Conservation (phyloP, 2,888 invertebrate species). For the Hemaris fuciformis region DNA sequence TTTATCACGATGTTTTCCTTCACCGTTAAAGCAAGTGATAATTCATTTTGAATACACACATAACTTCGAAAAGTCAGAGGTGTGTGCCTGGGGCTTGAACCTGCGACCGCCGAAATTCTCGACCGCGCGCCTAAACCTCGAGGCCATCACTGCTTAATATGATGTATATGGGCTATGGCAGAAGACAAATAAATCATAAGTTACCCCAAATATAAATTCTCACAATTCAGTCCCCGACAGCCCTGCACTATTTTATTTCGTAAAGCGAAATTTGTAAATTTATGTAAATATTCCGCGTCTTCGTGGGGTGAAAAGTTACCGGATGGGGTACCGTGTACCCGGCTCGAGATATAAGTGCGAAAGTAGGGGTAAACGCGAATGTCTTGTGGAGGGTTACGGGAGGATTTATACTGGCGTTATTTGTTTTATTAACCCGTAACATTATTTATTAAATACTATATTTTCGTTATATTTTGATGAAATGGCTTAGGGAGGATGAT, state of each 20-base stretch:
- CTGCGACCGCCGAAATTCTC: no score
- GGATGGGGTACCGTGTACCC: slow-evolving; percentile 18
- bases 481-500: no score
- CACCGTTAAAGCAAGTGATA: no score
- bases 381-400: slow-evolving; percentile 13
- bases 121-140: no score
- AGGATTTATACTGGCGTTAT: slow-evolving; percentile 41
- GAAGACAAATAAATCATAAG: background rate
- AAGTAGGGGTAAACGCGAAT: slow-evolving; percentile 22
- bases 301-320: slow-evolving; percentile 63
- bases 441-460: slow-evolving; percentile 9
- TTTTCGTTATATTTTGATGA: background rate
- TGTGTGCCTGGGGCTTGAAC: no score
- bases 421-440: slow-evolving; percentile 34
- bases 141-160: no score
- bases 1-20: no score
- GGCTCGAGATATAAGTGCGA: slow-evolving; percentile 28
- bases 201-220: background rate
- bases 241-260: slow-evolving; percentile 76
- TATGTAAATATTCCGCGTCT: slow-evolving; percentile 80
- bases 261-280: slow-evolving; percentile 77
- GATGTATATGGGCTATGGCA: no score
- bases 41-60: no score
- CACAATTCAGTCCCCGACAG: slow-evolving; percentile 27
- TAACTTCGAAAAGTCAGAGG: no score